phyloP scores from a whole-genome alignment of 1,140 invertebrate genomes.

The Leptonema lineaticorne region DNA sequence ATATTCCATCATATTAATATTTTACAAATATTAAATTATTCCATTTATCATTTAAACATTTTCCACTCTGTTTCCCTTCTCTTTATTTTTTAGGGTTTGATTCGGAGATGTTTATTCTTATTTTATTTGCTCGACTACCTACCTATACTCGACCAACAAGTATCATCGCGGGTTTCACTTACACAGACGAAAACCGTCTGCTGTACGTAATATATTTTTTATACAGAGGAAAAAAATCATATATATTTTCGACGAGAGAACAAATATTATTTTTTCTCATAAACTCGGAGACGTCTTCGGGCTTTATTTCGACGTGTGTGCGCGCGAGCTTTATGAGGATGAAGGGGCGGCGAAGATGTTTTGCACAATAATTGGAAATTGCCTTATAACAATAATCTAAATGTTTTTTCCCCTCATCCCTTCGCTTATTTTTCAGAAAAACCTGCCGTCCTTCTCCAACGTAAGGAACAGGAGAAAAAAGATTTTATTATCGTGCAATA shows the following conservation, averaged over 20 bases:
- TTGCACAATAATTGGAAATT: neutral
- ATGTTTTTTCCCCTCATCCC: conserved; percentile 5
- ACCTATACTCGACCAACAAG: neutral
- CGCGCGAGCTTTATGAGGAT: neutral
- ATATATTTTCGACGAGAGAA: neutral
- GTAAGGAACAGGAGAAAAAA: too few species aligned
- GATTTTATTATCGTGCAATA: conserved; percentile 28
- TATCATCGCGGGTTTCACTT: neutral
- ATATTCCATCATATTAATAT: too few species aligned
- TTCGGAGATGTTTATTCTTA: neutral
- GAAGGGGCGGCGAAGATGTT: neutral
- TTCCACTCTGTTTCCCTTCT: too few species aligned
- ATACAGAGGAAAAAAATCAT: neutral
- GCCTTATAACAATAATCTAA: conserved; percentile 11
- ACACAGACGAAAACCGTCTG: neutral
- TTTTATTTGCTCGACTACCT: neutral
- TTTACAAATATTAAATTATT: too few species aligned
- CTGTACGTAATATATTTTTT: neutral
- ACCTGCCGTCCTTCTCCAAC: too few species aligned
- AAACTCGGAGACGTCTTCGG: neutral
- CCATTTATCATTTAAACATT: too few species aligned
- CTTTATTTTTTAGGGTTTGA: too few species aligned
- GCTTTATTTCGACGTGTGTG: neutral
- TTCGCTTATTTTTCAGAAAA: too few species aligned
- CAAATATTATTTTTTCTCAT: neutral